Base-by-base conservation (phyloP, 2,797 vertebrate species). In the Intellagama lesueurii region DNA sequence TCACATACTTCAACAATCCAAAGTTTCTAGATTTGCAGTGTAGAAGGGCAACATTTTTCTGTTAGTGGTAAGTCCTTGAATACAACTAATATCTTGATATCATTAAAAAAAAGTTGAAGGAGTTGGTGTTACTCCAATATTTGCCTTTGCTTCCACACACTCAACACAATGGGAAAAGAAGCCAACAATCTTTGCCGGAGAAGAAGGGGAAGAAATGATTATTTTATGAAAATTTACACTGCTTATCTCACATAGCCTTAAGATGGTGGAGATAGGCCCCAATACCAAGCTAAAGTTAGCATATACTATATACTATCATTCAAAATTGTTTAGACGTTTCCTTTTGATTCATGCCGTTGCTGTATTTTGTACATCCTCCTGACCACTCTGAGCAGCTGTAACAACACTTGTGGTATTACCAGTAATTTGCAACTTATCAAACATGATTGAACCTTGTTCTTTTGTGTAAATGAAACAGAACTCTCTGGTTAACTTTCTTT, bases 371-470 rank as follows among this genome's bases (percentile, higher is more conserved):
- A 97, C 96, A 97, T 97, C 97, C 97, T 97, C 93, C 94, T 97
- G 96, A 95, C 97, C 96, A 97, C 96, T 96, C 96, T 95, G 94
- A 96, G 94, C 97, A 98, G 97, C 97, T 98, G 97, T 97, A 97
- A 97, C 97, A 98, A 98, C 97, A 98, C 96, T 97, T 97, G 96
- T 88, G 97, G 97, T 97, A 97, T 97, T 97, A 97, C 97, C 97
- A 97, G 97, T 97, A 97, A 97, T 97, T 98, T 97, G 97, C 97
- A 97, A 97, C 97, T 97, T 98, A 98, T 97, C 97, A 98, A 97
- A 98, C 97, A 97, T 97, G 97, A 97, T 97, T 97, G 97, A 97
- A 97, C 96, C 97, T 97, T 97, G 97, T 97, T 97, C 97, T 97
- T 97, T 97, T 97, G 96, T 97, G 95, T 97, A 97, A 98, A 97